phyloP scores from a whole-genome alignment of 2,113 vertebrate genomes.

The Pomatorhinus ruficollis region DNA sequence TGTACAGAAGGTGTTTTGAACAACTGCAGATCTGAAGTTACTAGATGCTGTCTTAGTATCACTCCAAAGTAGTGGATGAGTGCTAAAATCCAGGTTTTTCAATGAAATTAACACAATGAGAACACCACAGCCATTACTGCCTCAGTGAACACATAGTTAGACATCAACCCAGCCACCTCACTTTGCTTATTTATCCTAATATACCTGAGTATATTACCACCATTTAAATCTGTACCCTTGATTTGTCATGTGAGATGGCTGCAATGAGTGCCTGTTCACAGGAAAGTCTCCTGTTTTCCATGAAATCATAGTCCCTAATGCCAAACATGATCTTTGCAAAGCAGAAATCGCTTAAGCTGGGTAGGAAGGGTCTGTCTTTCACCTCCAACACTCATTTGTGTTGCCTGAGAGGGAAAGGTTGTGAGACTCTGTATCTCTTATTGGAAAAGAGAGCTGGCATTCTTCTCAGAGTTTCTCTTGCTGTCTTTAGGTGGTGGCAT shows the following conservation, averaged over 20 bases:
- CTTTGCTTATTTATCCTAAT: not conserved
- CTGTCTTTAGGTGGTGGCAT: conserved; percentile 27
- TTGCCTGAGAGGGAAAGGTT: conserved; percentile 52
- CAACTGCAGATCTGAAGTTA: not conserved
- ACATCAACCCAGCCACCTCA: not conserved
- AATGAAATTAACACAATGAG: not conserved
- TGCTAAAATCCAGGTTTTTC: not conserved
- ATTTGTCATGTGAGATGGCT: not conserved
- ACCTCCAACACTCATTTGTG: not conserved
- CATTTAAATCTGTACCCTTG: not conserved
- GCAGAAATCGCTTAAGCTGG: not conserved
- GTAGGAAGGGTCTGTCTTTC: conserved; percentile 17
- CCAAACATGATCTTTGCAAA: not conserved
- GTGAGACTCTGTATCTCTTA: conserved; percentile 30
- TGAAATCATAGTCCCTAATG: not conserved
- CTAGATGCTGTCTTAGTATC: not conserved
- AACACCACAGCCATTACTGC: not conserved
- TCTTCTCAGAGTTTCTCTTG: not conserved
- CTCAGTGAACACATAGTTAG: not conserved
- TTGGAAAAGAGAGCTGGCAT: conserved; percentile 31
- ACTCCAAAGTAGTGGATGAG: not conserved
- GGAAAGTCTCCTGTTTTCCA: not conserved
- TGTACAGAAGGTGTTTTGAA: not conserved
- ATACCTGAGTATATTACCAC: not conserved
- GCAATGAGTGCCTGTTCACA: not conserved